Base-by-base conservation (phyloP, 2,797 vertebrate genomes). In the Peromyscus aztecus region DNA sequence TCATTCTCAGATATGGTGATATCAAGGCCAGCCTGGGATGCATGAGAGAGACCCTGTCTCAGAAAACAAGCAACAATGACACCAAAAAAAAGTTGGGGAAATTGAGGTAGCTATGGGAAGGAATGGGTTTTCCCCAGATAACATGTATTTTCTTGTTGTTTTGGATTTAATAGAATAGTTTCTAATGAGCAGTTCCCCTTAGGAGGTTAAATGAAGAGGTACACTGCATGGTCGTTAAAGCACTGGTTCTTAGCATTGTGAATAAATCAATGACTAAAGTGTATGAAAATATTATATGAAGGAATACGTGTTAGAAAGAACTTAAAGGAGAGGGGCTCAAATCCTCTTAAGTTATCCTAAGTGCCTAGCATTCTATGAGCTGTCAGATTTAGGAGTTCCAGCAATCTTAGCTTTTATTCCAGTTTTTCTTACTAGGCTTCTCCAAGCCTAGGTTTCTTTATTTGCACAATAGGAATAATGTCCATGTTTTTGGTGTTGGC, bases 221-320 rank as follows among this genome's bases (percentile, higher is more conserved):
- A 21, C 6, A 8, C 29, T 34, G 12, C 40, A 24, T 1, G 0
- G 10, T 90, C 49, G 29, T 76, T 61, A 73, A 11, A 89, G 11
- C 40, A 49, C 55, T 78, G 8, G 9, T 67, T 94, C 59, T 89
- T 55, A 37, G 43, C 57, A 49, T 52, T 12, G 5, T 94, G 73
- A 90, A 21, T 85, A 57, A 89, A 59, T 59, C 27, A 84, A 40
- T 65, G 59, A 61, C 40, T 61, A 19, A 52, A 40, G n/a, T 73
- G 92, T 89, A 63, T 89, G 84, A 95, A 96, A 94, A 87, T 94
- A 73, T 23, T 84, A 40, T 40, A 12, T 24, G 46, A 73, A 94
- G 71, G 59, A 91, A 29, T 63, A 49, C 83, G 71, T 57, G 13
- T 88, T 75, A 19, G 49, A 55, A 82, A 43, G 46, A 83, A 88